Evolutionary conservation across 2,888 invertebrate genomes (phyloP).

Genomic region (Lutraria lutraria): DNA sequence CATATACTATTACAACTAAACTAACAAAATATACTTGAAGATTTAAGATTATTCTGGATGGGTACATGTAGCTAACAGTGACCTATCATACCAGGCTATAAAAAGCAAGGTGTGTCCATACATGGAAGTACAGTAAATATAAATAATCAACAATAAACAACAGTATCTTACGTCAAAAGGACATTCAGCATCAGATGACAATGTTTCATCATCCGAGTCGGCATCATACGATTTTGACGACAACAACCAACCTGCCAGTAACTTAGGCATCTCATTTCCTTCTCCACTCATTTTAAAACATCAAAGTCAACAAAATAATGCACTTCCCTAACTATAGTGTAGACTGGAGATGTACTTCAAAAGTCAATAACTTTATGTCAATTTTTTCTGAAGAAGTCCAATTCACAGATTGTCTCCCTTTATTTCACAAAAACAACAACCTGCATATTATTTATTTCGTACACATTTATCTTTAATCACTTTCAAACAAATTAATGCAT

Average conservation of each 20-base stretch:
- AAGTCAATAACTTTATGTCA: not conserved
- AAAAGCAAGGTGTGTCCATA: not conserved
- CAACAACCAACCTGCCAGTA: slow-evolving; percentile 63
- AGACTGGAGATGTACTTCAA: not conserved
- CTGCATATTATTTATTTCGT: too few species aligned
- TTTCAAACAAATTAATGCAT: too few species aligned
- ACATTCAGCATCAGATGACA: slow-evolving; percentile 60
- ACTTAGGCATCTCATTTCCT: slow-evolving; percentile 61
- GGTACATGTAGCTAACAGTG: too few species aligned
- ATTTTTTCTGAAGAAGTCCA: not conserved
- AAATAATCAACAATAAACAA: not conserved
- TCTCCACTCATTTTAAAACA: slow-evolving; percentile 41
- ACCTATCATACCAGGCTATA: not conserved
- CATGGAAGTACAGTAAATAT: too few species aligned
- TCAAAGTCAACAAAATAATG: not conserved
- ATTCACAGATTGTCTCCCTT: not conserved
- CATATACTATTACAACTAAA: too few species aligned
- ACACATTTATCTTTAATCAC: too few species aligned
- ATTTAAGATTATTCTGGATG: not conserved
- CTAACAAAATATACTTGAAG: not conserved
- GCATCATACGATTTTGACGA: slow-evolving; percentile 63
- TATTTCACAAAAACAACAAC: too few species aligned
- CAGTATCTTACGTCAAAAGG: slow-evolving; percentile 65
- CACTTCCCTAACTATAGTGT: not conserved
- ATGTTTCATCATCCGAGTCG: slow-evolving; percentile 61